These are phyloP conservation scores for Dorcus hopei DNA, from an alignment of 2,888 invertebrate genomes.

Conservation along the genomic window DNA sequence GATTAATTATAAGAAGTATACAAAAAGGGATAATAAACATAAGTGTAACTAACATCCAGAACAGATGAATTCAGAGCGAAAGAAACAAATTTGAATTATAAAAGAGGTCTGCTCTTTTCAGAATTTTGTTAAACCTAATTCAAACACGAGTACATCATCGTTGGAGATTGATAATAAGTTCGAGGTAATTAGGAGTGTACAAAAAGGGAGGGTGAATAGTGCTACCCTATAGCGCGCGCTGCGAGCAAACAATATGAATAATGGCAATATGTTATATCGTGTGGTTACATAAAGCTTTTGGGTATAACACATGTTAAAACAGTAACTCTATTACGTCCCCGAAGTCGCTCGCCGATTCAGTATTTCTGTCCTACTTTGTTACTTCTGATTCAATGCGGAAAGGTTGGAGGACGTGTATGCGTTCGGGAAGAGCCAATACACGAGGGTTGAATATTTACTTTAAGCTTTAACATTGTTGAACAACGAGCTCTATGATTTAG, in stretches of 20 bases:
- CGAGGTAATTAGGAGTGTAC: background rate
- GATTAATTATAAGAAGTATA: no score
- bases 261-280: constrained; percentile 2
- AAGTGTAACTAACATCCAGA: background rate
- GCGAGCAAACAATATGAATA: constrained; percentile 1
- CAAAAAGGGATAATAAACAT: background rate
- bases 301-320: background rate
- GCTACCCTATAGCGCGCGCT: no score
- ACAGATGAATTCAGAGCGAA: no score
- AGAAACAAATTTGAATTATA: no score
- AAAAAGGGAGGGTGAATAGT: no score
- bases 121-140: no score
- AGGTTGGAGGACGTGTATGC: background rate
- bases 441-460: background rate
- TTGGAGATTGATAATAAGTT: background rate
- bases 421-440: background rate
- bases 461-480: background rate
- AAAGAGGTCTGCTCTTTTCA: no score
- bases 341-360: background rate
- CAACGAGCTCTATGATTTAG: background rate
- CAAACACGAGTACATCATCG: background rate
- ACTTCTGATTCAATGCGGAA: background rate
- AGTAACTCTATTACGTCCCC: background rate
- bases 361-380: background rate
- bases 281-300: background rate